Base-by-base conservation (phyloP, 2,113 vertebrate species). In the Nannospalax galili region DNA sequence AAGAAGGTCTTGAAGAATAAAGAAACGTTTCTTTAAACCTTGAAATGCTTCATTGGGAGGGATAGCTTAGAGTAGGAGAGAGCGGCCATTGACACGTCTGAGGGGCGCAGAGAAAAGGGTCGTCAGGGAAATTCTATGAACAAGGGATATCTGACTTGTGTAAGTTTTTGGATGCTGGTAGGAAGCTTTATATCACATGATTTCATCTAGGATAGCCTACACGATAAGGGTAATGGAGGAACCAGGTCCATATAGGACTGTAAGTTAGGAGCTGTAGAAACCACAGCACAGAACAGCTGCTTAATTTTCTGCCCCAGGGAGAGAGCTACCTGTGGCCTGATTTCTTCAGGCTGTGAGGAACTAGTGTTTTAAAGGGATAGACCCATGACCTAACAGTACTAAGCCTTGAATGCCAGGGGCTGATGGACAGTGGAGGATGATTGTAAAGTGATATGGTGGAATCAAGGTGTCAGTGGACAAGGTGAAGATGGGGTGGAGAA, bases 381-480 rank as follows among this genome's bases (percentile, higher is more conserved):
- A 37, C n/a, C 58, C 62, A 37, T 62, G 56, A 81, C 35, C n/a
- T 62, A 81, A 64, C n/a, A 82, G 56, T 6, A 24, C 42, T 42
- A 26, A 67, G 20, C 62, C 22, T 32, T 52, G 56, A 79, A 45
- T 15, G 48, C 62, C 64, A 35, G 19, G n/a, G 37, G 6, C 67
- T 75, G 19, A 42, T 40, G 79, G 74, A 48, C 16, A 17, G 0
- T 28, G 48, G 45, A 22, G 45, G 65, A 84, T 45, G 52, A 88
- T n/a, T 81, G 37, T 64, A 56, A 37, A 87, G 58, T 0, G 20
- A 52, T 11, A 11, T 0, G 32, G 32, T 35, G 65, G 58, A 85
- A 8, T 48, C 52, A 17, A 12, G 14, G 37, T 15, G 0, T 37
- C 0, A 0, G 32, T 8, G 19, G 67, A 5, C 69, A 42, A 11